A percentile compares a stretch with the other conserved stretches of the same genome.
Evolutionary conservation across 2,888 invertebrate species (phyloP).

Genomic region (Notodonta dromedarius): DNA sequence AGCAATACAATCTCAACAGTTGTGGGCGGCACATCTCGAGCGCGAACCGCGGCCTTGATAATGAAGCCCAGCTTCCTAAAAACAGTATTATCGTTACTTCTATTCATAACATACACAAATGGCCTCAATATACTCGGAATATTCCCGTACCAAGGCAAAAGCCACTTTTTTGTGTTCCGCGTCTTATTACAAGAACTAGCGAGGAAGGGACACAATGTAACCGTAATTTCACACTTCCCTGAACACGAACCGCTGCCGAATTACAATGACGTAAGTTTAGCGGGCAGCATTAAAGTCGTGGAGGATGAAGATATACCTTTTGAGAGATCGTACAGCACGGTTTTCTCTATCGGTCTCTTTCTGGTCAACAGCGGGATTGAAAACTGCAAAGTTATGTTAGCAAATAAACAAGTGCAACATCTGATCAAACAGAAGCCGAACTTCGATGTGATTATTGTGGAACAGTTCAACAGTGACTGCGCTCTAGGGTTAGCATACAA

Average conservation of each 20-base stretch:
- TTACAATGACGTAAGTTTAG: conserved; percentile 85
- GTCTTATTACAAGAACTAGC: conserved; percentile 85
- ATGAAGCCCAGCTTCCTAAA: conserved; percentile 46
- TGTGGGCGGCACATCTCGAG: background rate
- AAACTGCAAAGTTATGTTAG: conserved; percentile 66
- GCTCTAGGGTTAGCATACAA: conserved; percentile 86
- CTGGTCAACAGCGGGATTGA: conserved; percentile 52
- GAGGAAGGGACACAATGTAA: conserved; percentile 86
- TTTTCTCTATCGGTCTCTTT: conserved; percentile 41
- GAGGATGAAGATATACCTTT: conserved; percentile 49
- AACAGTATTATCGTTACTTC: conserved; percentile 35
- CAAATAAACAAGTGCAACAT: conserved; percentile 61
- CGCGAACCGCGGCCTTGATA: conserved; percentile 15
- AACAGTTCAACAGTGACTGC: conserved; percentile 90
- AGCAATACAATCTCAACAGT: background rate
- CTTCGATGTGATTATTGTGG: conserved; percentile 88
- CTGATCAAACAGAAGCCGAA: conserved; percentile 72
- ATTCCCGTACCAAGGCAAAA: conserved; percentile 87
- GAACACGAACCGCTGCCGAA: conserved; percentile 72
- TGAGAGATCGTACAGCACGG: conserved; percentile 47
- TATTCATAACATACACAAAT: conserved; percentile 33
- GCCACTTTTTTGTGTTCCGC: conserved; percentile 87
- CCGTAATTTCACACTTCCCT: conserved; percentile 87
- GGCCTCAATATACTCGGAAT: conserved; percentile 84
- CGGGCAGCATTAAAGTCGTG: conserved; percentile 49